Evolutionary conservation across 1,140 invertebrate genomes (phyloP).

Genomic region (Drosophila neocordata): DNA sequence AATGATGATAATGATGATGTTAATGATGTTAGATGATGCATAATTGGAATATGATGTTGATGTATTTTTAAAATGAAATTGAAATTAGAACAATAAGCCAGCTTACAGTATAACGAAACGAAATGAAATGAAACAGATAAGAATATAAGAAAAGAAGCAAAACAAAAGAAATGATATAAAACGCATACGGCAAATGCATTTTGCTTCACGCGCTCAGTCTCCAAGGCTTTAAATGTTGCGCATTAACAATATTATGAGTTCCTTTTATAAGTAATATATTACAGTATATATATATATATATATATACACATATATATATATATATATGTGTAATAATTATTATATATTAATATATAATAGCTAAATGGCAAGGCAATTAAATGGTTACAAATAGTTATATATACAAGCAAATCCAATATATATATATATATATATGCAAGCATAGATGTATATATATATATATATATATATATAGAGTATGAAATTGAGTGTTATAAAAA

Average conservation of each 20-base stretch:
- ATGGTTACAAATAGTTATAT: slow-evolving; percentile 52
- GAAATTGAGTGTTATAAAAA: slow-evolving; percentile 37
- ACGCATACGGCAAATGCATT: slow-evolving; percentile 11
- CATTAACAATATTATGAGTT: slow-evolving; percentile 75
- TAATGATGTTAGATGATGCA: neutral
- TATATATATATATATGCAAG: slow-evolving; percentile 37
- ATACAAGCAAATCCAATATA: slow-evolving; percentile 14
- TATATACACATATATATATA: slow-evolving; percentile 16
- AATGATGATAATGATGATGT: neutral
- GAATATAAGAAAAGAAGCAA: neutral
- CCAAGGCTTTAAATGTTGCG: slow-evolving; percentile 77
- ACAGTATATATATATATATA: too few species aligned
- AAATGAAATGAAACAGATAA: neutral
- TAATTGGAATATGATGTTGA: neutral
- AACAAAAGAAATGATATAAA: neutral
- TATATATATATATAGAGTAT: neutral
- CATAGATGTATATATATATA: neutral
- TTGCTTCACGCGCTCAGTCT: slow-evolving; percentile 50
- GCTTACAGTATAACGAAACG: slow-evolving; percentile 52
- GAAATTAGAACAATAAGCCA: slow-evolving; percentile 46
- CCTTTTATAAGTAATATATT: slow-evolving; percentile 55
- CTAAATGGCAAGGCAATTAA: slow-evolving; percentile 64
- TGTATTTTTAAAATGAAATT: slow-evolving; percentile 21
- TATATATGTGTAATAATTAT: slow-evolving; percentile 13
- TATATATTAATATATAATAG: slow-evolving; percentile 38